These are phyloP conservation scores for Embidobia sp. DNA, from an alignment of 2,888 invertebrate species.

Conservation along the genomic window DNA sequence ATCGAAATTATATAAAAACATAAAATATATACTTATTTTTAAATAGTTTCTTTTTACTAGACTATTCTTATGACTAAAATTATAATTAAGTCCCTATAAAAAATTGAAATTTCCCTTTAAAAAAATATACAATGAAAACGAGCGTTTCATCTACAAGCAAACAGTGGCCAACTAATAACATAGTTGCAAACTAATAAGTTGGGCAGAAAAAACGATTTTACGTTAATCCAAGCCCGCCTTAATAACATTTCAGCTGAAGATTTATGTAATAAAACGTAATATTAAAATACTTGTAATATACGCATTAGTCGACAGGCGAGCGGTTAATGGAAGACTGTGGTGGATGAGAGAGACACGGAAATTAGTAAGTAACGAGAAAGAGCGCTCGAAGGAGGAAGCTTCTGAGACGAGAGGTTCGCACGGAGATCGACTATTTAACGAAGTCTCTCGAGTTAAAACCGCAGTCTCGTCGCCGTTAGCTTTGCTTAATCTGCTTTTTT, in stretches of 20 bases:
- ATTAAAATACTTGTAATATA: conserved; percentile 32
- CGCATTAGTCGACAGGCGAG: conserved; percentile 20
- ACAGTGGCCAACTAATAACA: too few relatives aligned
- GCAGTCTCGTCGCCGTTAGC: conserved; percentile 42
- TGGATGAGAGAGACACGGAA: conserved; percentile 32
- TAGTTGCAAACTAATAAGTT: too few relatives aligned
- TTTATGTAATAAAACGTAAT: conserved; percentile 23
- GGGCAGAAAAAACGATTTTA: too few relatives aligned
- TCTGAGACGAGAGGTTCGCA: conserved; percentile 39
- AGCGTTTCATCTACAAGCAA: too few relatives aligned
- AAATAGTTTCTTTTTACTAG: too few relatives aligned
- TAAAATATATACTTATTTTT: too few relatives aligned
- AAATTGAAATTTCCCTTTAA: too few relatives aligned
- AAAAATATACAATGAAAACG: too few relatives aligned
- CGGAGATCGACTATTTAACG: conserved; percentile 67
- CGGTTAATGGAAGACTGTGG: conserved; percentile 29
- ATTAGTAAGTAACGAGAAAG: conserved; percentile 48
- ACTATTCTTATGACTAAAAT: too few relatives aligned
- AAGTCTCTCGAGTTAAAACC: conserved; percentile 62
- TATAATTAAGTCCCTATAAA: too few relatives aligned
- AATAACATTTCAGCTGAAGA: conserved; percentile 10
- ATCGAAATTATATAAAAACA: too few relatives aligned
- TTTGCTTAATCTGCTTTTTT: conserved; percentile 65
- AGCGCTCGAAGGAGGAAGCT: conserved; percentile 30
- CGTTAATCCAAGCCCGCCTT: not conserved